Conservation (phyloP, 1,140 invertebrate genomes). For the Aphidius ervi region DNA sequence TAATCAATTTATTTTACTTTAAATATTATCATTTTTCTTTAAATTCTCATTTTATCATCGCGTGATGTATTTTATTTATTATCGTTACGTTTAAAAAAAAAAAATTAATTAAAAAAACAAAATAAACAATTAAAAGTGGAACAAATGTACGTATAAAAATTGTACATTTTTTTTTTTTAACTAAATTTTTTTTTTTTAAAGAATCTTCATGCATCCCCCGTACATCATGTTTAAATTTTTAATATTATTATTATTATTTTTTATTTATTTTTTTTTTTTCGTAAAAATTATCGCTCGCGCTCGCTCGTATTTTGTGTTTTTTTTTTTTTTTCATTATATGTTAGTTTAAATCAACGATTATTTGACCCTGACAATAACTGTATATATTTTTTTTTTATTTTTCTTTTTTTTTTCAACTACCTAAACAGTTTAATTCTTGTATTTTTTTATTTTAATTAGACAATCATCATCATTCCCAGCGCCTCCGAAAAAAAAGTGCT, state of each 20-base stretch:
- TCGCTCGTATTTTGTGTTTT: conserved; percentile 20
- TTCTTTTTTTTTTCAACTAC: neutral
- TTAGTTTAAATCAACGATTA: no score
- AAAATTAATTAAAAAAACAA: neutral
- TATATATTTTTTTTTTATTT: neutral
- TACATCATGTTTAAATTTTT: conserved; percentile 12
- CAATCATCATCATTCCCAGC: conserved; percentile 16
- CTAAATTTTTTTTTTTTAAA: neutral
- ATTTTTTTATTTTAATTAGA: conserved; percentile 3
- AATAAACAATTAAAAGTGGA: neutral
- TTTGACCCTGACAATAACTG: conserved; percentile 1
- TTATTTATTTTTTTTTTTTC: conserved; percentile 13
- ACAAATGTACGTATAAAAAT: conserved; percentile 2
- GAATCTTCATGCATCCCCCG: conserved; percentile 8
- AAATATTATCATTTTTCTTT: neutral
- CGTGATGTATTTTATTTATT: neutral
- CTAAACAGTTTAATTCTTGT: neutral
- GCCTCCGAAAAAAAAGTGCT: conserved; percentile 7
- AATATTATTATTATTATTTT: conserved; percentile 9
- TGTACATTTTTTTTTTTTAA: neutral
- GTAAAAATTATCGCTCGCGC: conserved; percentile 20
- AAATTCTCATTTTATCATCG: neutral
- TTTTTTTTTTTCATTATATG: neutral
- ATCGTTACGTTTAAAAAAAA: neutral
- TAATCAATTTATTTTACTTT: conserved; percentile 2